A percentile compares a stretch with the other conserved stretches of the same genome.
Conservation (phyloP, 2,888 invertebrate species). For the Epirrhoe tristata region DNA sequence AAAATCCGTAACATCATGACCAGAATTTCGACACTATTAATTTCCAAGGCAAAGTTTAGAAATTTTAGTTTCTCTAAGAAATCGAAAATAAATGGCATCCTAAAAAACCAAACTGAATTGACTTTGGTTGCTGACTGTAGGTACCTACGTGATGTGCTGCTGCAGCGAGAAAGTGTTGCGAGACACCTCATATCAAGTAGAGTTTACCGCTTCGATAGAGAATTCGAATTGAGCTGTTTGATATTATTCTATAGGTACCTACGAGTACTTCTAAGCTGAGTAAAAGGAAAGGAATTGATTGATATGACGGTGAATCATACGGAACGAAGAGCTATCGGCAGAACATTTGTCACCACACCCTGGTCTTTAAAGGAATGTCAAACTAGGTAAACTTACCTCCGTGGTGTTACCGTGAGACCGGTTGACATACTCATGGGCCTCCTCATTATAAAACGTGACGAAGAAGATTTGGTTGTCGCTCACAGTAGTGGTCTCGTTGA, state of each 20-base stretch:
- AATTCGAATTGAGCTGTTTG: not conserved
- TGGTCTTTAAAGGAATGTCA: no score
- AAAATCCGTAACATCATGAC: no score
- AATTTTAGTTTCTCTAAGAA: no score
- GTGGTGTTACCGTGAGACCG: conserved; percentile 56
- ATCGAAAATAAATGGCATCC: no score
- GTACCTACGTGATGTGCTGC: not conserved
- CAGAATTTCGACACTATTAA: no score
- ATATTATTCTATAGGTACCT: no score
- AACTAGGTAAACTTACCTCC: conserved; percentile 54
- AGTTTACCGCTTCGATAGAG: not conserved
- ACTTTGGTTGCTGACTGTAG: no score
- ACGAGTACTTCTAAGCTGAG: no score
- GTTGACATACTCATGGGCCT: conserved; percentile 59
- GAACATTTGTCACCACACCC: no score
- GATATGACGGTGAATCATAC: not conserved
- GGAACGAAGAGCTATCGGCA: not conserved
- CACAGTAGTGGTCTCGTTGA: conserved; percentile 59
- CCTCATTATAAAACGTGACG: conserved; percentile 66
- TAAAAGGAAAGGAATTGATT: no score
- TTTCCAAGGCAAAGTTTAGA: no score
- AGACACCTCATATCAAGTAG: not conserved
- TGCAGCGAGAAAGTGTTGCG: not conserved
- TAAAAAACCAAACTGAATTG: no score
- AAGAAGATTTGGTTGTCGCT: conserved; percentile 58